Conservation (phyloP, 2,797 vertebrate genomes). For the Megaceryle alcyon region DNA sequence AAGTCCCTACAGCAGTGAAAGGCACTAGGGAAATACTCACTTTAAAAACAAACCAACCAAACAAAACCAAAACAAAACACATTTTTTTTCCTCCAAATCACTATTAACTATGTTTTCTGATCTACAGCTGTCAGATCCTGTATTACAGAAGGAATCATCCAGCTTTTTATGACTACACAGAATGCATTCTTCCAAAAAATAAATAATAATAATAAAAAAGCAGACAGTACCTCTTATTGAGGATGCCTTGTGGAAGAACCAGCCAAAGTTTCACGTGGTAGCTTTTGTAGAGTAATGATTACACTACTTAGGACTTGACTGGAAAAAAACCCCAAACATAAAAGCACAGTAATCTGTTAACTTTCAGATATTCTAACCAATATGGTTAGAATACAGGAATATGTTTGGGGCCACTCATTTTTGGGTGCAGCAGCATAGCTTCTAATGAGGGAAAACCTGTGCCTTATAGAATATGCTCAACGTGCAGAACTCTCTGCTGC, state of each 20-base stretch:
- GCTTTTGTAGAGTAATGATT: not conserved
- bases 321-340: not conserved
- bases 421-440: not conserved
- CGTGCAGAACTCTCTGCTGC: not conserved
- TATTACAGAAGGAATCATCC: not conserved
- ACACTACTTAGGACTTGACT: not conserved
- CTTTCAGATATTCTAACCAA: not conserved
- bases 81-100: not conserved
- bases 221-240: not conserved
- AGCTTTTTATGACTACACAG: not conserved
- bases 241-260: not conserved
- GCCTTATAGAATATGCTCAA: not conserved
- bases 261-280: not conserved
- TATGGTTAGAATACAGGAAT: not conserved
- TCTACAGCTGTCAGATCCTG: not conserved
- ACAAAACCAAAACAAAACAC: too few species aligned
- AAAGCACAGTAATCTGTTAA: not conserved
- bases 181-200: not conserved
- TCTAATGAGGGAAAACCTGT: not conserved
- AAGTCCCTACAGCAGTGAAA: not conserved
- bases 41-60: not conserved
- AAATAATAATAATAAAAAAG: not conserved
- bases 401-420: not conserved
- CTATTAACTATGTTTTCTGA: not conserved
- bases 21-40: not conserved